These are phyloP conservation scores for Drosophila fungiperda DNA, from an alignment of 2,888 invertebrate genomes.

Conservation along the genomic window DNA sequence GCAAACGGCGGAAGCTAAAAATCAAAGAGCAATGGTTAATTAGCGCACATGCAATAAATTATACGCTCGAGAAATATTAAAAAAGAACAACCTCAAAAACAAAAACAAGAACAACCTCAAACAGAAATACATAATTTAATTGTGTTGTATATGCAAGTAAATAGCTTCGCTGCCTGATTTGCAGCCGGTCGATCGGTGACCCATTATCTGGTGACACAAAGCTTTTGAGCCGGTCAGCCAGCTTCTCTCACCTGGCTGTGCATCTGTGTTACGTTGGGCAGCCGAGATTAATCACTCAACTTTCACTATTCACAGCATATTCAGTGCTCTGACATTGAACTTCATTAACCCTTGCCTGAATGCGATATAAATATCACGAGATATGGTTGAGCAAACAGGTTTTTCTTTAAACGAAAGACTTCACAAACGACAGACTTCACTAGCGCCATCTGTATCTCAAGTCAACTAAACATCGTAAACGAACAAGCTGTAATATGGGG, in stretches of 20 bases:
- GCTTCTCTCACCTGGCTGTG: background rate
- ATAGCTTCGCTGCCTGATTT: background rate
- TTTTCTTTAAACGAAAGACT: slow-evolving; percentile 59
- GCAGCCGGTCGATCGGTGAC: background rate
- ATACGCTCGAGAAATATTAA: slow-evolving; percentile 7
- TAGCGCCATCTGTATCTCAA: slow-evolving; percentile 22
- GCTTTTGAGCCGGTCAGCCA: slow-evolving; percentile 7
- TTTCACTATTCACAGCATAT: slow-evolving; percentile 44
- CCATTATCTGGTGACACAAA: slow-evolving; percentile 21
- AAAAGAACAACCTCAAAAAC: background rate
- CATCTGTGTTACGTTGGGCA: background rate
- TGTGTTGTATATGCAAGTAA: background rate
- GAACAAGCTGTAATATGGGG: background rate
- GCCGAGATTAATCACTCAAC: slow-evolving; percentile 11
- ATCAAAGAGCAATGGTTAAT: slow-evolving; percentile 24
- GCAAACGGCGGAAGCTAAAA: slow-evolving; percentile 43
- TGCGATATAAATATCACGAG: slow-evolving; percentile 32
- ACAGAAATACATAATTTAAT: background rate
- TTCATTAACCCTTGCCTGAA: slow-evolving; percentile 45
- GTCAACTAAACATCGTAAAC: background rate
- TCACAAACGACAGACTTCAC: slow-evolving; percentile 15
- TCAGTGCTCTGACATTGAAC: slow-evolving; percentile 58
- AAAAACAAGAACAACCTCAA: background rate
- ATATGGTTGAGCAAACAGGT: slow-evolving; percentile 38
- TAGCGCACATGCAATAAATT: slow-evolving; percentile 36